Percentiles rank a stretch among this genome's conserved stretches.
Conservation (phyloP, 2,888 invertebrate genomes). For the Cotesia congregata region DNA sequence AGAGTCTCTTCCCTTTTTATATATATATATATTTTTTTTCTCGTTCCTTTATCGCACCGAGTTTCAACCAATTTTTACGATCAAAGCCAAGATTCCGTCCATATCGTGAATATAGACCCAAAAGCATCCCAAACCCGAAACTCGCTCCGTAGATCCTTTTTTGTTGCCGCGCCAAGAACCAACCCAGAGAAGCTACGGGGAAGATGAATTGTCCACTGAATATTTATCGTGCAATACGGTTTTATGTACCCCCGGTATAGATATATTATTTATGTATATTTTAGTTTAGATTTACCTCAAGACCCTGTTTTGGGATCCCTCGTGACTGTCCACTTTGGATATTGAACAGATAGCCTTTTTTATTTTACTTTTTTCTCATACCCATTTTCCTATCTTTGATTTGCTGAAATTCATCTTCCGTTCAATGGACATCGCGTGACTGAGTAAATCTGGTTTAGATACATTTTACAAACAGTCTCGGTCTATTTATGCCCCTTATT, state of each 20-base stretch:
- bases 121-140: background rate
- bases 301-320: background rate
- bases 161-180: conserved; percentile 9
- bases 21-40: conserved; percentile 14
- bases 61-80: conserved; percentile 43
- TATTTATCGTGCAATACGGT: conserved; percentile 34
- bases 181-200: conserved; percentile 10
- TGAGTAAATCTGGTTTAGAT: background rate
- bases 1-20: conserved; percentile 24
- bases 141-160: background rate
- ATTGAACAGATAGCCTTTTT: conserved; percentile 2
- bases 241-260: conserved; percentile 10
- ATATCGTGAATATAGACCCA: conserved; percentile 26
- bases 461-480: background rate
- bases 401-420: background rate
- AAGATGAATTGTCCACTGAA: conserved; percentile 40
- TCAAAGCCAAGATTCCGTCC: conserved; percentile 41
- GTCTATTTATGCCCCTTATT: background rate
- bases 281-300: conserved; percentile 10
- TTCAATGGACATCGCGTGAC: background rate
- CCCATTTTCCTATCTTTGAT: background rate
- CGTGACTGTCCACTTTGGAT: conserved; percentile 9
- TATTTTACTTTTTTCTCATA: background rate
- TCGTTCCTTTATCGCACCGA: conserved; percentile 36
- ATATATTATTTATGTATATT: conserved; percentile 11